Base-by-base conservation (phyloP, 1,140 invertebrate genomes). In the Hyles euphorbiae region DNA sequence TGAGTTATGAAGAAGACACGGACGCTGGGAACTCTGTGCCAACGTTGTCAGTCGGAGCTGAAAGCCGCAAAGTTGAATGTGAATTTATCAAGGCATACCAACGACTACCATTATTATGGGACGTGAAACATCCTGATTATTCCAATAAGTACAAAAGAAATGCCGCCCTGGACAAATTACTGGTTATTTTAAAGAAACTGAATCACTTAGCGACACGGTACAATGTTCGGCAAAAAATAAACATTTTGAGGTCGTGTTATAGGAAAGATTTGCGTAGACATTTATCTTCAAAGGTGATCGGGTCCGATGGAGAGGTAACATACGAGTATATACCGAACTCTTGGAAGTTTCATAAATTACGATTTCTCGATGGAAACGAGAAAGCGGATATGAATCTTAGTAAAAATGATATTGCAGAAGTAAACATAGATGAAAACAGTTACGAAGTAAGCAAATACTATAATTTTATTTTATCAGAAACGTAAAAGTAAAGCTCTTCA, bases 11-110 rank as follows among this genome's bases (percentile, higher is more conserved):
- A 11, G 47, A 48, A 5, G 47, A 48, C 11, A 48, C 47, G n/a
- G 47, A 48, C 6, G 6, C 22, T n/a, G 22, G 9, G 11, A 11
- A 6, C 2, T 11, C n/a, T 48, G 9, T 5, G 6, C n/a, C n/a
- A 11, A 34, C 32, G 3, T 52, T 48, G 34, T 56, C 54, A 36
- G n/a, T 48, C 33, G 44, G 34, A 47, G 32, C 54, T 10, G 54
- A 56, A 48, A 22, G 44, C 34, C 45, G 33, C 34, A 56, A 36
- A 36, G 45, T 61, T 5, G 63, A 65, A 47, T 6, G 22, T 36
- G 55, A 65, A 43, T 65, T 65, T 55, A 61, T 65, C 40, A 60
- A 60, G 46, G 50, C 44, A 9, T 65, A 65, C 34, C 40, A 65
- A 46, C 51, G 50, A 11, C 48, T 61, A 5, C 46, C 58, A 9